Base-by-base conservation (phyloP, 2,113 vertebrate genomes). In the Burhinus bistriatus region DNA sequence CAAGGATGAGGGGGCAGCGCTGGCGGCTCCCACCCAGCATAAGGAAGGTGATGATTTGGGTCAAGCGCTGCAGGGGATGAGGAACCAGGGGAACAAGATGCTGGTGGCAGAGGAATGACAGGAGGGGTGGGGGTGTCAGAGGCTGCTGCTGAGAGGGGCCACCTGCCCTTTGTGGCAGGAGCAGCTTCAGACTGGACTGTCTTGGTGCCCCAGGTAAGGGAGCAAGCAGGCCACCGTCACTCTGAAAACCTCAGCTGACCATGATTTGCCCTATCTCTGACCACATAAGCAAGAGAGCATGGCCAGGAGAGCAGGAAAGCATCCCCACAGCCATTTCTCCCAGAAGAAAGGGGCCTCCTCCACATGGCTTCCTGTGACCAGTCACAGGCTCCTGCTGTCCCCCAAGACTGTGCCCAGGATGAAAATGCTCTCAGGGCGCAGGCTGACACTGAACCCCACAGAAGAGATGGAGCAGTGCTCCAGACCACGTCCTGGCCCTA, bases 111-210 rank as follows among this genome's bases (percentile, higher is more conserved):
- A 32, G 38, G 44, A 40, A 22, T 32, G 54, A 62, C 21, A 58
- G 15, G 57, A 69, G 27, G 7, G 22, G 21, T 9, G 12, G 29
- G 34, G 29, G 15, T 7, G 57, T 25, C 49, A 36, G 34, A 2
- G 11, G 49, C 11, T 49, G 22, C 26, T 81, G 29, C 38, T 47
- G 16, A 51, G n/a, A 25, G 6, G 21, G 15, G 25, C 52, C 61
- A 62, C 45, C 21, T 4, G 4, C 18, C 36, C 36, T 32, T 15
- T 6, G 2, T 1, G 9, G 4, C 11, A 2, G 1, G 9, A 84
- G 25, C 30, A 87, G 20, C 36, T 2, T 1, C 45, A 71, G 38
- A 27, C 18, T 45, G 14, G 38, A 27, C 18, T 45, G 14, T 44
- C 30, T 30, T 13, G 34, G 34, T 6, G 29, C 42, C 40, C 52